phyloP scores from a whole-genome alignment of 2,888 invertebrate genomes.

The Agrotis exclamationis region DNA sequence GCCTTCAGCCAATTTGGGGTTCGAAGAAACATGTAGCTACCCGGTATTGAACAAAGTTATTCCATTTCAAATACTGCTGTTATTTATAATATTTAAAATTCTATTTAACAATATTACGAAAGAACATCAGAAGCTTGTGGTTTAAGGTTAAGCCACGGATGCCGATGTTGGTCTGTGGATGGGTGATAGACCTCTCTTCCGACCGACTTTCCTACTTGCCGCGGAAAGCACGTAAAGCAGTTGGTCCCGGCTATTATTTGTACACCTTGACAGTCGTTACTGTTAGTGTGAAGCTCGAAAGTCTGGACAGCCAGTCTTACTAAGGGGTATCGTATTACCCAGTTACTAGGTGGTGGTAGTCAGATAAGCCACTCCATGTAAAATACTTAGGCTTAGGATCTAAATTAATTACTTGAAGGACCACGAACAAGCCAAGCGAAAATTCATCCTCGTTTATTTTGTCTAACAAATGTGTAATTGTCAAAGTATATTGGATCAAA shows the following conservation, averaged over 20 bases:
- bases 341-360: too few relatives aligned
- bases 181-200: too few relatives aligned
- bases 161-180: too few relatives aligned
- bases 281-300: too few relatives aligned
- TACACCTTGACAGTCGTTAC: too few relatives aligned
- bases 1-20: constrained; percentile 43
- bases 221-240: too few relatives aligned
- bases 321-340: too few relatives aligned
- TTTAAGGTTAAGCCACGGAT: too few relatives aligned
- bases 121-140: background rate
- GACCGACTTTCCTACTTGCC: too few relatives aligned
- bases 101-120: constrained; percentile 19
- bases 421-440: background rate
- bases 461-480: background rate
- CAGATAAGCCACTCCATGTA: too few relatives aligned
- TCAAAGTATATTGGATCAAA: background rate
- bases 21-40: constrained; percentile 40
- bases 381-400: background rate
- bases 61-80: constrained; percentile 26
- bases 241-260: too few relatives aligned
- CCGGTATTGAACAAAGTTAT: constrained; percentile 35
- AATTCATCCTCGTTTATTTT: background rate
- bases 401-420: background rate
- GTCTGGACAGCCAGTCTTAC: too few relatives aligned
- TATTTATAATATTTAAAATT: constrained; percentile 14